phyloP scores from a whole-genome alignment of 53 echinoderm and acorn worm genomes.

The Paracentrotus lividus region DNA sequence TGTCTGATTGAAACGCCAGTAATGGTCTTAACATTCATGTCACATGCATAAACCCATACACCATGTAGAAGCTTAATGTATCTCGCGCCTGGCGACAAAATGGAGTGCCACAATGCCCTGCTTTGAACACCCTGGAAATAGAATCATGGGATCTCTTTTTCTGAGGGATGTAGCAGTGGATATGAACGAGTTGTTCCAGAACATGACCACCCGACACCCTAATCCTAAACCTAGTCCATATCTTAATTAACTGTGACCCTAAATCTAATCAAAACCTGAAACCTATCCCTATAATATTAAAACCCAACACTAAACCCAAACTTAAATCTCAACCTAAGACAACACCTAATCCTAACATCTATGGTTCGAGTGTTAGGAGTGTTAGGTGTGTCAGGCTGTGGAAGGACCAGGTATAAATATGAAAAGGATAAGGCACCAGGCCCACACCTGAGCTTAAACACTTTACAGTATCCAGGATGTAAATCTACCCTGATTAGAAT shows the following conservation, averaged over 20 bases:
- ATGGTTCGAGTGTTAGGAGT: no score
- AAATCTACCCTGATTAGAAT: slow-evolving; percentile 48
- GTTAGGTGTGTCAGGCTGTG: no score
- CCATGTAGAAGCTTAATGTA: slow-evolving; percentile 29
- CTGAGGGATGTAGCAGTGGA: background rate
- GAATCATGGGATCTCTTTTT: slow-evolving; percentile 55
- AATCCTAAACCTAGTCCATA: no score
- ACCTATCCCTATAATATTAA: no score
- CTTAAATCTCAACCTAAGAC: no score
- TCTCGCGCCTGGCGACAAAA: slow-evolving; percentile 49
- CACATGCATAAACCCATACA: slow-evolving; percentile 1
- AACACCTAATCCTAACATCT: no score
- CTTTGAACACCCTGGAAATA: slow-evolving; percentile 30
- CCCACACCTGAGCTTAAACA: slow-evolving; percentile 8
- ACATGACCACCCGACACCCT: no score
- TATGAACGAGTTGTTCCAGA: no score
- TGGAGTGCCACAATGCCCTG: slow-evolving; percentile 45
- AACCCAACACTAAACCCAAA: no score
- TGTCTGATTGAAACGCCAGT: slow-evolving; percentile 26
- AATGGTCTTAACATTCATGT: slow-evolving; percentile 47
- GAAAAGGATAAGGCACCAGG: slow-evolving; percentile 23
- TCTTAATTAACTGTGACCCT: no score
- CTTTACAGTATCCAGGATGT: background rate
- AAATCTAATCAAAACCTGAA: no score
- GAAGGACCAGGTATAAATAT: no score